Base-by-base conservation (phyloP, 1,140 invertebrate genomes). In the Drosophila obscura region DNA sequence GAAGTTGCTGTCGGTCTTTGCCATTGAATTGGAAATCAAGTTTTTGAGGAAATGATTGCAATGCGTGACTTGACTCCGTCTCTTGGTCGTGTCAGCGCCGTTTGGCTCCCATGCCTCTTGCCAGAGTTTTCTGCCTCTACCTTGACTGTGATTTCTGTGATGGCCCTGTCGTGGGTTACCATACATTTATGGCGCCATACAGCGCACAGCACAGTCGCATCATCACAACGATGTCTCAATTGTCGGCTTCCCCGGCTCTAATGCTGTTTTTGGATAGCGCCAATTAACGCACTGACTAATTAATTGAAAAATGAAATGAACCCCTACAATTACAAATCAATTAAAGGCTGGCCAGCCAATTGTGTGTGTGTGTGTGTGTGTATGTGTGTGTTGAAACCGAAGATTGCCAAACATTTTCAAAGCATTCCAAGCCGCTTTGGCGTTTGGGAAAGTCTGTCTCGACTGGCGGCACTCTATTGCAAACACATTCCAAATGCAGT, bases 231-330 rank as follows among this genome's bases (percentile, higher is more conserved):
- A 77, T 77, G 73, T 62, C 50, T 68, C 68, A 63, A 63, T 81
- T 85, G 83, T 64, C 55, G 73, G 77, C 82, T 3, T 19, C 56
- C 41, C 26, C 56, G 46, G 41, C 24, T 76, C 66, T 43, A 76
- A 76, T 56, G 59, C 73, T 76, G 41, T 62, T 53, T 76, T 68
- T 31, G 73, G 73, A 68, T 60, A 56, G 65, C 57, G 62, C 31
- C 83, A 82, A 87, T 87, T 87, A 82, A 78, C 50, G 28, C 52
- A 43, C 62, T 78, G 80, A 49, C 67, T 87, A 85, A 85, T 87
- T 88, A 76, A 75, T 81, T 71, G 66, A 58, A 28, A 58, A 31
- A 52, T 79, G 63, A 69, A 79, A 74, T 66, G 63, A 80, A 68
- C 13, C 60, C 44, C 68, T 46, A 56, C 75, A 87, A 81, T 87